A percentile compares a stretch with the other conserved stretches of the same genome.
Conservation (phyloP, 35 echinoderm and acorn worm genomes). For the Patiria miniata region DNA sequence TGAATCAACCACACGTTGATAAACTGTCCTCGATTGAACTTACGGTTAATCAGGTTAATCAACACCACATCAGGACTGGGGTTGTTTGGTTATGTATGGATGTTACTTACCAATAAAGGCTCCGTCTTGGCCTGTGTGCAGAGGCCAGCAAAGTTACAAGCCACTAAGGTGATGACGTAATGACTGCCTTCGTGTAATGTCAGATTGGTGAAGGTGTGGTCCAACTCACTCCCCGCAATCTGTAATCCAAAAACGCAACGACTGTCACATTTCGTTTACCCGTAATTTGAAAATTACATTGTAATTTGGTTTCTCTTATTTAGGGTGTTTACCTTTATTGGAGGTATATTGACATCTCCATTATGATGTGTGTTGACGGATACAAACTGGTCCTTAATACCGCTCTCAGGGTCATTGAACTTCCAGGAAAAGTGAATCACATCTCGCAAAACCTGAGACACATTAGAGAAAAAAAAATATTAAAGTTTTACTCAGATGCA, state of each 20-base stretch:
- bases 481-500: too few species aligned
- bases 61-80: too few species aligned
- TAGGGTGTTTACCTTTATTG: conserved; percentile 25
- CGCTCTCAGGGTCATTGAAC: conserved; percentile 48
- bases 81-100: too few species aligned
- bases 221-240: conserved; percentile 32
- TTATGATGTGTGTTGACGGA: conserved; percentile 48
- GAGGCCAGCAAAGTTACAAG: conserved; percentile 48
- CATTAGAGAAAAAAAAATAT: too few species aligned
- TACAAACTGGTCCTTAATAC: conserved; percentile 24
- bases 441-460: conserved; percentile 14
- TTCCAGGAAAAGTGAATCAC: conserved; percentile 36
- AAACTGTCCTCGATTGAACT: too few species aligned
- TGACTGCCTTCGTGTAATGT: conserved; percentile 43
- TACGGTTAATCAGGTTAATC: too few species aligned
- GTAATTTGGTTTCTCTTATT: not conserved
- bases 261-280: not conserved
- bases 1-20: too few species aligned
- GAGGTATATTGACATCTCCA: conserved; percentile 26
- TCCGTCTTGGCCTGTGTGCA: conserved; percentile 33
- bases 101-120: conserved; percentile 1
- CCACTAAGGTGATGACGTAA: conserved; percentile 38
- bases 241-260: not conserved
- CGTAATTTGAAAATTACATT: not conserved
- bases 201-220: conserved; percentile 55